phyloP scores from a whole-genome alignment of 2,888 invertebrate species.

The Raillietiella orientalis region DNA sequence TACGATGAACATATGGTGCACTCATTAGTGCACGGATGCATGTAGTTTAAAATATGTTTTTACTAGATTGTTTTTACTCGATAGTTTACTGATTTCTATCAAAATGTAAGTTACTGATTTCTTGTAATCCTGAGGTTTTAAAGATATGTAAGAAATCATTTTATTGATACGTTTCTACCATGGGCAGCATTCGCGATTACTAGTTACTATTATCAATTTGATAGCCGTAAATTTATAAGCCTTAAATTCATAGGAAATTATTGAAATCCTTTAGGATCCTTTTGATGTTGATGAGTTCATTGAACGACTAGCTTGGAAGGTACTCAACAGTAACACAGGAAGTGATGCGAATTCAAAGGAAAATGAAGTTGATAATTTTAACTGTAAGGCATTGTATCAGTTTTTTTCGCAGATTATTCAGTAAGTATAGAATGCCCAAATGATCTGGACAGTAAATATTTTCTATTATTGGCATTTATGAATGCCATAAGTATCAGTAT shows the following conservation, averaged over 20 bases:
- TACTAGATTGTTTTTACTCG: no score
- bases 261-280: constrained; percentile 34
- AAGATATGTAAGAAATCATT: no score
- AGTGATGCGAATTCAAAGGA: constrained; percentile 16
- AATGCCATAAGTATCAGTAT: neutral
- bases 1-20: no score
- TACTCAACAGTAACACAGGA: constrained; percentile 32
- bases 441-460: constrained; percentile 14
- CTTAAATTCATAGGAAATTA: neutral
- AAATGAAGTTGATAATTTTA: constrained; percentile 29
- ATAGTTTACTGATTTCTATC: no score
- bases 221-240: no score
- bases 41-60: no score
- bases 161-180: no score
- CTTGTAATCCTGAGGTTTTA: no score
- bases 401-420: constrained; percentile 67
- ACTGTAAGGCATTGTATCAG: constrained; percentile 55
- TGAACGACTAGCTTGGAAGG: constrained; percentile 76
- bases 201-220: no score
- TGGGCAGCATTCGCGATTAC: no score
- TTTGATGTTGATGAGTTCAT: constrained; percentile 94
- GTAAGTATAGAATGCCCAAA: constrained; percentile 5
- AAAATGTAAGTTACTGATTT: no score
- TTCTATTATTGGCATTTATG: constrained; percentile 1
- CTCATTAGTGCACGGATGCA: no score